A percentile compares a stretch with the other conserved stretches of the same genome.
These are phyloP conservation scores for Desoria tigrina DNA, from an alignment of 2,888 invertebrate species.

Conservation along the genomic window DNA sequence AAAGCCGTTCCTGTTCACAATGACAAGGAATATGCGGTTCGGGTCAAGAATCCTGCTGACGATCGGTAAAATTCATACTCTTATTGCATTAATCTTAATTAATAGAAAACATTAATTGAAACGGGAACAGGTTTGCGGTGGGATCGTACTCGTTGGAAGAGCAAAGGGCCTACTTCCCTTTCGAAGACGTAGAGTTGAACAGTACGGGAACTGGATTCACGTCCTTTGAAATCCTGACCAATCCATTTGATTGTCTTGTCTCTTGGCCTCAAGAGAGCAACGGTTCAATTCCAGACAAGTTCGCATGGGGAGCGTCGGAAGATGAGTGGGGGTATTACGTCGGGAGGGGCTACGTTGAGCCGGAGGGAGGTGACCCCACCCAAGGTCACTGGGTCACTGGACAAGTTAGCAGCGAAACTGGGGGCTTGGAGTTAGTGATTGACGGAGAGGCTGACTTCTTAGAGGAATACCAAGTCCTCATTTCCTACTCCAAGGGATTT, in stretches of 20 bases:
- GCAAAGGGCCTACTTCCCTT: background rate
- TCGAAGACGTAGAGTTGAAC: conserved; percentile 1
- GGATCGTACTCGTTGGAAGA: too few relatives aligned
- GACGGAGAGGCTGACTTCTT: background rate
- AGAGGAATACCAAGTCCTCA: conserved; percentile 3
- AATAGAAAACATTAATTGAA: too few relatives aligned
- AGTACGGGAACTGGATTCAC: too few relatives aligned
- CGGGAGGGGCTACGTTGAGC: background rate
- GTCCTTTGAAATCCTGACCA: conserved; percentile 21
- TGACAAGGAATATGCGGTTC: background rate
- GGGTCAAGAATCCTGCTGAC: too few relatives aligned
- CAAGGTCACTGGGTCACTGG: conserved; percentile 22
- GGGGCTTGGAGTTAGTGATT: background rate
- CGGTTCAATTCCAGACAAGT: background rate
- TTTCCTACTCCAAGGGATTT: conserved; percentile 10
- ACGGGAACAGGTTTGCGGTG: too few relatives aligned
- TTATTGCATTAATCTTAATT: too few relatives aligned
- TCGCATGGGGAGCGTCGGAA: background rate
- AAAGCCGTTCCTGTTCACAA: background rate
- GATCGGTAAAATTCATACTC: too few relatives aligned
- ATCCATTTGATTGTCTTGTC: conserved; percentile 15
- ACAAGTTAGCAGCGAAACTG: background rate
- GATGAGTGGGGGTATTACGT: background rate
- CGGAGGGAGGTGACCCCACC: background rate
- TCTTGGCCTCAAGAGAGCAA: background rate